Base-by-base conservation (phyloP, 2,888 invertebrate genomes). In the Cosmia pyralina region DNA sequence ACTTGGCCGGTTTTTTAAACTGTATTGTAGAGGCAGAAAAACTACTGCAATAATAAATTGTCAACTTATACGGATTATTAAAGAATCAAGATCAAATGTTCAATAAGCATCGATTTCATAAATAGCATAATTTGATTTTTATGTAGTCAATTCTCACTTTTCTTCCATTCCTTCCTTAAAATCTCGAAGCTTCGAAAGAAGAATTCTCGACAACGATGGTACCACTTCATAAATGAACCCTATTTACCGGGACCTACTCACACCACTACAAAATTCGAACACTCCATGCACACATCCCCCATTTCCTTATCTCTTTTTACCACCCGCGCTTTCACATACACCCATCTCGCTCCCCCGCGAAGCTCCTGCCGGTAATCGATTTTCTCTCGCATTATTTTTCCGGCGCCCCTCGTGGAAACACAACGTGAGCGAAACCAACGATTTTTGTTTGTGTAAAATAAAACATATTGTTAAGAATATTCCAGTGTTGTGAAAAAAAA, bases 371-470 rank as follows among this genome's bases (percentile, higher is more conserved):
- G 59, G 79, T 79, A 80, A 87, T 87, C 87, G 87, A 87, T 87
- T 87, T 87, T 88, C 83, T 78, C 74, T 79, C 70, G 72, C 88
- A 88, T 80, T 86, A 83, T 85, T 87, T 88, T 88, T 69, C 82
- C 78, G 80, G 73, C 55, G 67, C 60, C 77, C 69, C 83, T 75
- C 81, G 76, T 81, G 79, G 59, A 46, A 74, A 69, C 57, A 70
- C 79, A 84, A 82, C 85, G 87, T 86, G 76, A 79, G 52, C 63
- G 58, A 50, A 58, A 63, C 46, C 66, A 17, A 57, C 57, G 28
- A 72, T 48, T 72, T 17, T 68, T 78, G 79, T 87, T 81, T 83
- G 85, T 83, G 78, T 63, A 69, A 80, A 72, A 83, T 77, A 80
- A 76, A 38, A 28, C 85, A 67, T 77, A 79, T 41, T 55, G 4